These are phyloP conservation scores for Xestia xanthographa DNA, from an alignment of 2,888 invertebrate species.

Conservation along the genomic window DNA sequence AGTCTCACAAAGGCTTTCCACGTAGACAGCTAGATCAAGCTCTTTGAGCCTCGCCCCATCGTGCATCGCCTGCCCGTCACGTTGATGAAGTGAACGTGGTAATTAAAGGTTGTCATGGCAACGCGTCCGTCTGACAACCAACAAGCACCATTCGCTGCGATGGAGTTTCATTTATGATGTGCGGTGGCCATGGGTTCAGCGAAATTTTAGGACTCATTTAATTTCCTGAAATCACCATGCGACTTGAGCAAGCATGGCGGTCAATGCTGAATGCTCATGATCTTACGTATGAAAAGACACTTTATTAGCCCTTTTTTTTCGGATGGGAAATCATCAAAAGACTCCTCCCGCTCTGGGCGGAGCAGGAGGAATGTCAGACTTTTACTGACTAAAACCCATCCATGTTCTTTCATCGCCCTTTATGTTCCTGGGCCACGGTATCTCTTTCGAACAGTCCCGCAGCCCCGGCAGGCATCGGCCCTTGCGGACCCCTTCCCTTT, in stretches of 20 bases:
- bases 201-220: neutral
- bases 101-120: slow-evolving; percentile 60
- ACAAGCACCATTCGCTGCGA: slow-evolving; percentile 47
- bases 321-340: too few relatives aligned
- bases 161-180: slow-evolving; percentile 49
- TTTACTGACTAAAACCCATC: too few relatives aligned
- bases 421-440: too few relatives aligned
- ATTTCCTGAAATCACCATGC: neutral
- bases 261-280: too few relatives aligned
- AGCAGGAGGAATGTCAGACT: too few relatives aligned
- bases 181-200: slow-evolving; percentile 18
- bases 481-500: too few relatives aligned
- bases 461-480: too few relatives aligned
- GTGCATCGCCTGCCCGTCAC: slow-evolving; percentile 41
- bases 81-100: slow-evolving; percentile 48
- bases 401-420: too few relatives aligned
- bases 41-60: slow-evolving; percentile 8
- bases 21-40: neutral
- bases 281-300: too few relatives aligned
- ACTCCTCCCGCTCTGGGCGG: too few relatives aligned
- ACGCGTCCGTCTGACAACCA: slow-evolving; percentile 51
- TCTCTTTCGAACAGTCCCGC: too few relatives aligned
- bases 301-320: too few relatives aligned
- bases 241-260: neutral
- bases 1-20: neutral